Evolutionary conservation across 2,797 vertebrate species (phyloP), one percentile per base, ranked within the genome.

Genomic region (Pangasius djambal): DNA sequence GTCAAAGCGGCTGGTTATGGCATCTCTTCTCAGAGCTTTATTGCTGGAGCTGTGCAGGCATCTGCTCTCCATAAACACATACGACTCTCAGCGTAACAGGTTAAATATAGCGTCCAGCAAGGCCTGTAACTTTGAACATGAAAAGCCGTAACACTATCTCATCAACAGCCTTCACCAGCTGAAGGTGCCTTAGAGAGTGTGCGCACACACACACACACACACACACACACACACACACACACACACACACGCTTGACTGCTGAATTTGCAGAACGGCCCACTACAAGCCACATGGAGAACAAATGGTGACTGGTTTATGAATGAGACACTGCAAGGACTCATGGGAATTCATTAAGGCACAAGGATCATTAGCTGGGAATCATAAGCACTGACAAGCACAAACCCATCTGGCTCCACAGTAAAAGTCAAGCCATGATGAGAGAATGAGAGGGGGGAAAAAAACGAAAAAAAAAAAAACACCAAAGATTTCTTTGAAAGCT

Each of bases 81-180:
- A 79, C 28, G 20, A 63, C 88, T 63, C 52, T 0, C 2, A 44
- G 48, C 0, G 88, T 72, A 90, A 92, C 88, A 78, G 57, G 50
- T 69, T 91, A 91, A 74, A 91, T 89, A 89, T 89, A 91, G 91
- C 25, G 1, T 70, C 78, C 87, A 88, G 90, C 78, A 74, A 25
- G 70, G 77, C 44, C 85, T 85, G 88, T 59, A 83, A 86, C 88
- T 90, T n/a, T 69, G 77, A 87, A 90, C 87, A 69, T 88, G 81
- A 88, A 91, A 89, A 87, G 81, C 31, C 13, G 85, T 87, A 88
- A 91, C 84, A 88, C 88, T 74, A 89, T 90, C 89, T 83, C 61
- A 88, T 85, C 63, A 25, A 79, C 18, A 84, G 48, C 34, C 37
- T 77, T 70, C 9, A 31, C 52, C 83, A 31, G 31, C 70, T 86